Base-by-base conservation (phyloP, 2,797 vertebrate species). In the Sylvilagus floridanus region DNA sequence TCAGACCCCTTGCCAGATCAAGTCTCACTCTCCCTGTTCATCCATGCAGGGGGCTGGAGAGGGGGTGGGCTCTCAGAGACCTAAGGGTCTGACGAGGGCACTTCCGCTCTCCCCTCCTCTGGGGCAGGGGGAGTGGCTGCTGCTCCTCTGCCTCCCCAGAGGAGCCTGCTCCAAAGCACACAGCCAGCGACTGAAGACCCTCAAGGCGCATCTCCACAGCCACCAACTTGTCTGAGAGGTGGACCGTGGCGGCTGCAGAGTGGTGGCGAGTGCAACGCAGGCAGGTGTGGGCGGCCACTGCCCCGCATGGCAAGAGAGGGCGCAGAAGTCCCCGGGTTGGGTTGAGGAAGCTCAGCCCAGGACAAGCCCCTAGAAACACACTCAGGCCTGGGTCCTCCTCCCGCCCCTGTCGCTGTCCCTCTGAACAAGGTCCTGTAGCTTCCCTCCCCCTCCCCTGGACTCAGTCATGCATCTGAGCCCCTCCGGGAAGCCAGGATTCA, bases 271-370 rank as follows among this genome's bases (percentile, higher is more conserved):
- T 24, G 16, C 50, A 47, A 78, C 42, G 50, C 28, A 17, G 65
- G 22, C 32, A 75, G 17, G 24, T 35, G 2, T 17, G 10, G 17
- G 21, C 5, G 2, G 37, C 37, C 21, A 2, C 8, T 17, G 66
- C 3, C 0, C 0, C 0, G 19, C 1, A 6, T n/a, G 35, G 26
- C n/a, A 54, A 11, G 32, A 21, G 19, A 30, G 6, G 42, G 12
- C 32, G 11, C 16, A 30, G 30, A 60, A 19, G 16, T 19, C 30
- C 6, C 4, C 1, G 7, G 47, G 26, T 60, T 24, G 2, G 37
- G 7, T 1, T 5, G 4, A 50, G n/a, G 24, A 28, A 37, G 50
- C n/a, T 8, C 4, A 28, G 26, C 32, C 57, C 32, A 42, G 21
- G 6, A 30, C 21, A n/a, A 57, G 62, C 28, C 24, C 24, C 42